Evolutionary conservation across 2,888 invertebrate species (phyloP), one percentile per base, ranked within the genome.

Genomic region (Ectemnius lituratus): DNA sequence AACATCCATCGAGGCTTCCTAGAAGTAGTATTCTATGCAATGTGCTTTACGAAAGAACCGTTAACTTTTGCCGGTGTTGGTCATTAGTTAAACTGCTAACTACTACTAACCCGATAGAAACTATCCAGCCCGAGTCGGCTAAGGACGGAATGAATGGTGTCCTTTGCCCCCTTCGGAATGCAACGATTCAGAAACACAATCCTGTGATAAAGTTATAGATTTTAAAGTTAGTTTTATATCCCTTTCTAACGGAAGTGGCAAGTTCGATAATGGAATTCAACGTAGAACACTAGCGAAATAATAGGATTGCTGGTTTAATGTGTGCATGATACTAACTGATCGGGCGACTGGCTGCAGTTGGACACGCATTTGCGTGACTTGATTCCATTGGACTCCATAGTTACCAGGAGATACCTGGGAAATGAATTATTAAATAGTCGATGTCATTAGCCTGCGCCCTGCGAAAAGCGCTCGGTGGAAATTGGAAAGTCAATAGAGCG

Each of bases 1-100:
- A 52, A 95, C 87, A 88, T 95, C 95, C 82, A 93, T 93, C 2
- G 93, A 91, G 3, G 93, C 92, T 89, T 94, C 93, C 93, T 94
- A 88, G 76, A 92, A 92, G 69, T 6, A 8, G 37, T 8, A 11
- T 37, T 37, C 8, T 6, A 52, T 14, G 16, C 16, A 52, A 52
- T 16, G 52, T 14, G 52, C 52, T 52, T 52, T 52, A 16, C 14
- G 8, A 37, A 37, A 47, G 46, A 57, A 20, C 14, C 28, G 63
- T 14, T 46, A 28, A 45, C 18, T 28, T 57, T 62, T 23, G 57
- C 47, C 14, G 47, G 3, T 23, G 23, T 23, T 23, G 2, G 60
- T 49, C 37, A 64, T 49, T 60, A 28, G 64, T 52, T 37, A 37
- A 27, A 52, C 5, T 46, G 27, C 28, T 28, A 69, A 60, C 11